Conservation (phyloP, 64 coral and sea anemone genomes). For the Anthopleura sola region DNA sequence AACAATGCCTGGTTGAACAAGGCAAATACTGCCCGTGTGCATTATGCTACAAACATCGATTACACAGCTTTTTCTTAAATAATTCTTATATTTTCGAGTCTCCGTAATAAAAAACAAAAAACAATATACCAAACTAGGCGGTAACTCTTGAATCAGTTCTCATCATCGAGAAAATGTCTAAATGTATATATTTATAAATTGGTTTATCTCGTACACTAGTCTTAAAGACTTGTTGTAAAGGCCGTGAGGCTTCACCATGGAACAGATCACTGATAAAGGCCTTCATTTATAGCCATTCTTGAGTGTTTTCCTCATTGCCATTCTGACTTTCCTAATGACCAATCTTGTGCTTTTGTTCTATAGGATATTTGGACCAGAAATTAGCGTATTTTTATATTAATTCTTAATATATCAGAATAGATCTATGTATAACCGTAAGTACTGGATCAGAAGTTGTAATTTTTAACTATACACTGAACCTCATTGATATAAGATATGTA, state of each 20-base stretch:
- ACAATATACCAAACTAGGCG: background rate
- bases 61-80: background rate
- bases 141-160: background rate
- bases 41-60: background rate
- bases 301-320: background rate
- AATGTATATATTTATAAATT: background rate
- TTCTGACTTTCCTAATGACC: background rate
- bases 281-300: background rate
- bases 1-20: background rate
- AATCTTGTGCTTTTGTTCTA: constrained; percentile 1
- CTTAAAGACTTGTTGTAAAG: background rate
- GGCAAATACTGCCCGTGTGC: background rate
- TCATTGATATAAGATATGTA: background rate
- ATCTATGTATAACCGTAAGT: background rate
- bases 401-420: background rate
- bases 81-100: background rate
- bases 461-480: background rate
- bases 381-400: background rate
- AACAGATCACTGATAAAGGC: background rate
- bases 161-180: background rate
- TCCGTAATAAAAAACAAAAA: background rate
- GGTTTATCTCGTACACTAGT: background rate
- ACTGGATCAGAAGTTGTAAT: background rate
- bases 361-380: background rate
- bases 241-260: too few relatives aligned